phyloP scores from a whole-genome alignment of 2,113 vertebrate species.

The Phoxinus phoxinus region DNA sequence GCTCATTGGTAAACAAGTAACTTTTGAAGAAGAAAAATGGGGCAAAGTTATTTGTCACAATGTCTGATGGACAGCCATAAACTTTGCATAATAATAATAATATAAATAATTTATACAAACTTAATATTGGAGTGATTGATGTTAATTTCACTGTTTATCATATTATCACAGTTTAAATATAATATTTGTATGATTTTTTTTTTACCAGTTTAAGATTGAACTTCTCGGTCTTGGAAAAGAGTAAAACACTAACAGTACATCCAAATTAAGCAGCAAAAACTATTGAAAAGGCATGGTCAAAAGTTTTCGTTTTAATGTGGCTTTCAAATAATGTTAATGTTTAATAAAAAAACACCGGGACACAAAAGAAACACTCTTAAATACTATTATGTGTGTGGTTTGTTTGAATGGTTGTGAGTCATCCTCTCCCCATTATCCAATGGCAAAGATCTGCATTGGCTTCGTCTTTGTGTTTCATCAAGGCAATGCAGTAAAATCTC shows the following conservation, averaged over 20 bases:
- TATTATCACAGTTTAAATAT: not conserved
- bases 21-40: not conserved
- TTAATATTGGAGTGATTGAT: not conserved
- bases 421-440: constrained; percentile 19
- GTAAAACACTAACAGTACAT: not conserved
- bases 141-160: not conserved
- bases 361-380: constrained; percentile 29
- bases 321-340: not conserved
- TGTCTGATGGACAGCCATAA: not conserved
- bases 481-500: constrained; percentile 51
- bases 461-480: constrained; percentile 57
- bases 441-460: constrained; percentile 39
- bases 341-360: not conserved
- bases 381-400: constrained; percentile 42
- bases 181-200: not conserved
- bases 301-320: not conserved
- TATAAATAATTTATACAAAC: not conserved
- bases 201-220: not conserved
- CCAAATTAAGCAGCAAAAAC: not conserved
- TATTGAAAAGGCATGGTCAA: not conserved
- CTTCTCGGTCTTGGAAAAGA: not conserved
- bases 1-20: not conserved
- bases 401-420: not conserved
- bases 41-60: not conserved
- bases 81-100: too few species aligned